Percentiles rank a stretch among this genome's conserved stretches.
Conservation (phyloP, 2,113 vertebrate genomes). For the Mohoua ochrocephala region DNA sequence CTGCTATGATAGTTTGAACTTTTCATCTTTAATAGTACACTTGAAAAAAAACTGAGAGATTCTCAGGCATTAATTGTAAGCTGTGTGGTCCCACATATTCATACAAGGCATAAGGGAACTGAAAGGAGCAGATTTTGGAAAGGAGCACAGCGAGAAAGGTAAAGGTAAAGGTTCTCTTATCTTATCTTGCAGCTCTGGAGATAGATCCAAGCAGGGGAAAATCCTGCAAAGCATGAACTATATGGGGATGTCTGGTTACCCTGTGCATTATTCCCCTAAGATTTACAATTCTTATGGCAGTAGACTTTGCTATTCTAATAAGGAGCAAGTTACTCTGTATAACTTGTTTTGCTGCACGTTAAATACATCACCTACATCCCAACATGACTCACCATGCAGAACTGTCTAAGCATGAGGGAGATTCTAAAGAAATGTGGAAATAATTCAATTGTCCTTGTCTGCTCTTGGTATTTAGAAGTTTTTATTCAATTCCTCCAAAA, state of each 20-base stretch:
- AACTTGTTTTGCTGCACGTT: neutral
- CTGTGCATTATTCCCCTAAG: neutral
- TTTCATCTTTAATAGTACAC: accelerated
- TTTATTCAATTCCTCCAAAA: neutral
- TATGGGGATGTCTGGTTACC: neutral
- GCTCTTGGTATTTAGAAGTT: neutral
- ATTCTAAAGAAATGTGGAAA: neutral
- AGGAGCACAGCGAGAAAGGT: neutral
- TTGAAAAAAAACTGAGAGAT: neutral
- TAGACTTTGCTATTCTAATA: neutral
- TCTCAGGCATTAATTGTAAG: neutral
- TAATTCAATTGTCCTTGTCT: neutral
- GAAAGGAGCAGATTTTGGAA: neutral
- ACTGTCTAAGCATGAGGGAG: neutral
- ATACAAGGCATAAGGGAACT: neutral
- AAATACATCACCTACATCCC: neutral
- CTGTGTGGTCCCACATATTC: neutral
- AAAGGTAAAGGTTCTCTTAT: neutral
- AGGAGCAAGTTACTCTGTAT: neutral
- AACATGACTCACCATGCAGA: neutral
- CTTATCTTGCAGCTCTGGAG: neutral
- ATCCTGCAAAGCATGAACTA: neutral
- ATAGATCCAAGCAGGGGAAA: neutral
- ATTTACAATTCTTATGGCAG: neutral
- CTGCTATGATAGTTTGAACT: neutral